Evolutionary conservation across 2,113 vertebrate species (phyloP), one percentile per base, ranked within the genome.

Genomic region (Channa maculata): DNA sequence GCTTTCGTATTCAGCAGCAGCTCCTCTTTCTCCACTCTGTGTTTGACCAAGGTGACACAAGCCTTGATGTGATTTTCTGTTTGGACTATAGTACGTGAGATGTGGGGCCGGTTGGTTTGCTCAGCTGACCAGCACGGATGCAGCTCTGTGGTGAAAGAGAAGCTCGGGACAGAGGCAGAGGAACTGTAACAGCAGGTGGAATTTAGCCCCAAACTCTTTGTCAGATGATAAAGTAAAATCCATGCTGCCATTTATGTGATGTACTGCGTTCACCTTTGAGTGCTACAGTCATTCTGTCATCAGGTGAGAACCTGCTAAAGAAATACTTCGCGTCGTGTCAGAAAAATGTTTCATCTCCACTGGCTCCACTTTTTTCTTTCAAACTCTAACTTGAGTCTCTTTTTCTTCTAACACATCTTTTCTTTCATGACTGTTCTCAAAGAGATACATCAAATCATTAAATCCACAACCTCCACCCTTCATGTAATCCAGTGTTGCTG

Each of bases 41-140:
- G 79, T 85, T 81, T 83, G 71, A 68, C 58, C 75, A 79, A 84
- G 74, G 82, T 79, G 68, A 81, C 77, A 75, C 74, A 55, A 41
- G 39, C 43, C 76, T 39, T 62, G 60, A 64, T 74, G 67, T 55
- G 9, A 55, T 83, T 72, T 1, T 71, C 70, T 59, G 8, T 52
- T 44, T 3, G 2, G 37, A 69, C 53, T 52, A 1, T 11, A 13
- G 39, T 24, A 24, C 24, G 24, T 24, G 53, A 50, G 51, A 38
- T 58, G 43, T 4, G 0, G 33, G 46, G 44, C 2, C 43, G 5
- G 68, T 24, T 12, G 24, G 55, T 65, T 46, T 2, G 12, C 48
- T 66, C 48, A 37, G 59, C 41, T 53, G 39, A 43, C n/a, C 41
- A 8, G 15, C 41, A 5, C 6, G 51, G 55, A 38, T 14, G 51